Evolutionary conservation across 2,888 invertebrate species (phyloP).

Genomic region (Ectemnius continuus): DNA sequence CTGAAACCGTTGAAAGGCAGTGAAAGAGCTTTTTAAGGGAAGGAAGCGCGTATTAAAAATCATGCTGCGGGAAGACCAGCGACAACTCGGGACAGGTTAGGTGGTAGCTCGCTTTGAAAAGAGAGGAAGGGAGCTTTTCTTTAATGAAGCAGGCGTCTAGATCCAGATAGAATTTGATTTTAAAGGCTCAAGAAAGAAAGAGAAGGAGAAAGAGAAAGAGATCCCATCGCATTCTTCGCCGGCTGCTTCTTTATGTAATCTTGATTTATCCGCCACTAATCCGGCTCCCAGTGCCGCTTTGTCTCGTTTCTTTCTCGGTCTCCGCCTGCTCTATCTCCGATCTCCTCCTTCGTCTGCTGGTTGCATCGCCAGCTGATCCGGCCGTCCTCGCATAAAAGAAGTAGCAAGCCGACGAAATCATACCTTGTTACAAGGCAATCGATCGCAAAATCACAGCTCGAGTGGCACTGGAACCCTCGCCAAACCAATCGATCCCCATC

Average conservation of each 20-base stretch:
- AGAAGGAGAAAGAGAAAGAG: background rate
- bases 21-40: too few relatives aligned
- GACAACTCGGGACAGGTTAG: background rate
- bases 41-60: too few relatives aligned
- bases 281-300: background rate
- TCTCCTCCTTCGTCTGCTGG: background rate
- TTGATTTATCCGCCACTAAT: conserved; percentile 1
- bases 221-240: conserved; percentile 26
- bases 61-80: too few relatives aligned
- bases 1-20: too few relatives aligned
- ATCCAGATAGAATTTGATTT: conserved; percentile 52
- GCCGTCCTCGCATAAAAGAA: too few relatives aligned
- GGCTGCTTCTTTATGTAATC: conserved; percentile 36
- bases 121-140: conserved; percentile 48
- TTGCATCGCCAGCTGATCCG: background rate
- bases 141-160: conserved; percentile 47
- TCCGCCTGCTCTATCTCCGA: conserved; percentile 1
- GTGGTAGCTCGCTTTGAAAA: background rate
- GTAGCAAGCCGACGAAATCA: too few relatives aligned
- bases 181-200: conserved; percentile 16
- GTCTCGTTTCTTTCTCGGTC: background rate
- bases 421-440: too few relatives aligned
- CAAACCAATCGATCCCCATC: too few relatives aligned
- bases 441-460: too few relatives aligned
- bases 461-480: too few relatives aligned